Percentiles rank a stretch among this genome's conserved stretches.
phyloP scores from a whole-genome alignment of 1,140 invertebrate species.

The Trypoxylus dichotomus region DNA sequence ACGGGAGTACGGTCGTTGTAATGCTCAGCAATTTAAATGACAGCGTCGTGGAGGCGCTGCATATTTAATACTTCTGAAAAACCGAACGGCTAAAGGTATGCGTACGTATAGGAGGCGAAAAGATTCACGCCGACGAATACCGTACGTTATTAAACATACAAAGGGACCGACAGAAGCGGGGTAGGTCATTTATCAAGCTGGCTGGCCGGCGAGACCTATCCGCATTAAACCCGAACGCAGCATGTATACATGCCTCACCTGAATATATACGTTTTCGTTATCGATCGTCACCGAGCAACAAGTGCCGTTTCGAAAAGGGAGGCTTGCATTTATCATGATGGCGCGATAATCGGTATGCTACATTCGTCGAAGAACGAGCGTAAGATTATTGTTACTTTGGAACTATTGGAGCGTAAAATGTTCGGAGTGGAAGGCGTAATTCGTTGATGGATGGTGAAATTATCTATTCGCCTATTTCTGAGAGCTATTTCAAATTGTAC shows the following conservation, averaged over 20 bases:
- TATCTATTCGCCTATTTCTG: no score
- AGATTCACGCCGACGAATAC: neutral
- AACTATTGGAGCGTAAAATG: no score
- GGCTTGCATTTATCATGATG: neutral
- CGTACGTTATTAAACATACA: neutral
- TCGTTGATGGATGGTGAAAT: no score
- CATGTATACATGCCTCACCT: neutral
- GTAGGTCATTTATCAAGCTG: neutral
- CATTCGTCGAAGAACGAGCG: neutral
- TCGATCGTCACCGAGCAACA: neutral
- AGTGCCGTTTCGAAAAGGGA: neutral
- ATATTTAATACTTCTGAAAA: neutral
- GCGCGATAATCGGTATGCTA: neutral
- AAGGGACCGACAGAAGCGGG: neutral
- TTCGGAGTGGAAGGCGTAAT: no score
- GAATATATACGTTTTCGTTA: neutral
- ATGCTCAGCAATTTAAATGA: neutral
- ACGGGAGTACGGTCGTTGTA: neutral
- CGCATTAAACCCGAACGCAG: neutral
- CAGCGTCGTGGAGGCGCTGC: neutral
- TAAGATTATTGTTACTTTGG: neutral
- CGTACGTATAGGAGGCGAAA: neutral
- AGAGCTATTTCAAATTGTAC: no score
- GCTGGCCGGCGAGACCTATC: neutral
- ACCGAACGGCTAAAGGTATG: neutral